Evolutionary conservation across 2,797 vertebrate genomes (phyloP), one percentile per base, ranked within the genome.

Genomic region (Melanogrammus aeglefinus): DNA sequence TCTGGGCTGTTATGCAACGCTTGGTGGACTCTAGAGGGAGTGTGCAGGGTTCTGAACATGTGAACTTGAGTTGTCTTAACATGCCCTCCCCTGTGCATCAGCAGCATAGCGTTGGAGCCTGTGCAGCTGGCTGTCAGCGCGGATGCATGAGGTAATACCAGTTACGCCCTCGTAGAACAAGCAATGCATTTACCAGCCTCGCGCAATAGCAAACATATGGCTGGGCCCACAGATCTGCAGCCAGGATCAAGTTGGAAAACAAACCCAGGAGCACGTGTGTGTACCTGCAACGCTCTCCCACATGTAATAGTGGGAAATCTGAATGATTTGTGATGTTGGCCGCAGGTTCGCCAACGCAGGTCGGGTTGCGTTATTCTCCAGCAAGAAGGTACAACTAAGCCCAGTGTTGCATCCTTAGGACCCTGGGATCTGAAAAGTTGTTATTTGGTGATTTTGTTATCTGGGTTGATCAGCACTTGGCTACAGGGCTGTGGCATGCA

Each of bases 151-250:
- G 84, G 90, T 91, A 89, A 93, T 89, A 78, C 81, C 78, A 18
- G 91, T 90, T 91, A 91, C 92, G 87, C 92, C 92, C 92, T 86
- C 75, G 88, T 18, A 83, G 87, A 90, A 89, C 86, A 91, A 9
- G 57, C 81, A 76, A 74, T 82, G 31, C 72, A 57, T 27, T 39
- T 44, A 44, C 38, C 36, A 24, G 31, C 27, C 69, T 16, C 69
- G 69, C 69, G 13, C 69, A 71, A 71, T 71, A 33, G 69, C 69
- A 71, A 71, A 71, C 69, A 71, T 18, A 71, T 71, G 69, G 29
- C 6, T 9, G 57, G 69, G 66, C 29, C 27, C 29, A 71, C 3
- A 71, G 57, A n/a, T 29, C 31, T 33, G 31, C 31, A 71, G 69
- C 31, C 69, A 5, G 69, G 31, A 71, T 31, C 69, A 33, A 4